Base-by-base conservation (phyloP, 1,140 invertebrate genomes). In the Luehdorfia chinensis region DNA sequence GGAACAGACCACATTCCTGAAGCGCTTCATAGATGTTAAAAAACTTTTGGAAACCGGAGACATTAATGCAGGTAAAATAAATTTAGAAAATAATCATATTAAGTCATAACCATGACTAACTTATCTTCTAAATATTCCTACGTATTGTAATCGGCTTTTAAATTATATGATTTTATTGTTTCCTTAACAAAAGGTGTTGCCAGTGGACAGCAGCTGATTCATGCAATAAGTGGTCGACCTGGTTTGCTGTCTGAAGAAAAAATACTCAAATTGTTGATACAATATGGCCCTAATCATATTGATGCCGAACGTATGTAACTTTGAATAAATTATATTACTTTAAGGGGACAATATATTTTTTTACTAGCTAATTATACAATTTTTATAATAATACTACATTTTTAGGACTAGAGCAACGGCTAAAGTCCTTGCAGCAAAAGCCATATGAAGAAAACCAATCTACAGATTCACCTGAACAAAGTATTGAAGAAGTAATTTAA, bases 401-500 rank as follows among this genome's bases (percentile, higher is more conserved):
- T 68, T 15, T 59, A 85, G 78, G 55, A 25, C 71, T 79, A 37
- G 69, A 78, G 44, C 61, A 69, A 12, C 70, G 71, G 43, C 48
- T 84, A 1, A 71, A 68, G 31, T 37, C 47, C 4, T 55, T 83
- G 14, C 67, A 83, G 47, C 47, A 62, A 25, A 62, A 66, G 13
- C 47, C 66, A 14, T 50, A 64, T 25, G 74, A 75, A 30, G 69
- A 76, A 7, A 49, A 47, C 15, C 41, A 36, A 15, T 59, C 66
- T 11, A 58, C 65, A 2, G 73, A 76, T 28, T 80, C 81, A 6
- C 66, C 72, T 15, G 79, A 84, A 36, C 78, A 76, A 44, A 84
- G 77, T 51, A 68, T 85, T 37, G 81, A 85, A 64, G 81, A 85
- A 72, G 54, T 63, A 15, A 61, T 81, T 31, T 80, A 59, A 55